These are phyloP conservation scores for Sinotaia quadrata DNA, from an alignment of 2,888 invertebrate species.

Conservation along the genomic window DNA sequence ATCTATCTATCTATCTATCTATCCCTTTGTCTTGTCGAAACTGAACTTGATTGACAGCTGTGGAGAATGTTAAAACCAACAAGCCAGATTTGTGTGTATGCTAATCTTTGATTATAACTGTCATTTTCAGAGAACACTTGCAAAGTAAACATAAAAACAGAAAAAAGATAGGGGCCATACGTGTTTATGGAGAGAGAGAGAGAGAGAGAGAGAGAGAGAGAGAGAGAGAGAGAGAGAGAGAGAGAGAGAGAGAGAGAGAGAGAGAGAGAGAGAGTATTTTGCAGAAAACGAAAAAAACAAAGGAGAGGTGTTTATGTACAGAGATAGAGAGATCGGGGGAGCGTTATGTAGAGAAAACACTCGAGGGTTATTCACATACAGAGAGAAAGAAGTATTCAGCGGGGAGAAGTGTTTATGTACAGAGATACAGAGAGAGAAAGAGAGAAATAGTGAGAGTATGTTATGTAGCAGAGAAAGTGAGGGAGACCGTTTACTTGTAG, in stretches of 20 bases:
- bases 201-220: slow-evolving; percentile 2
- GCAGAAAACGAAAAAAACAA: background rate
- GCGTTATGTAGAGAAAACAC: background rate
- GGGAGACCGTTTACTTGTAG: background rate
- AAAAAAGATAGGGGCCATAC: background rate
- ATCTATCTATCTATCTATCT: too few species aligned
- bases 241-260: background rate
- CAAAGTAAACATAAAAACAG: background rate
- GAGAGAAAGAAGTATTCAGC: background rate
- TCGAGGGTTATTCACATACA: background rate
- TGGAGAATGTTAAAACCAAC: too few species aligned
- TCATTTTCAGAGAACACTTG: too few species aligned
- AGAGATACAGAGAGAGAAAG: too few species aligned
- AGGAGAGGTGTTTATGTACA: slow-evolving; percentile 1
- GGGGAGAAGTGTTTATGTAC: too few species aligned
- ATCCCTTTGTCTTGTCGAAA: too few species aligned
- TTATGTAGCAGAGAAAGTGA: background rate
- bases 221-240: background rate
- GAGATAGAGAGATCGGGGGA: slow-evolving; percentile 11
- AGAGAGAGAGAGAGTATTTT: background rate
- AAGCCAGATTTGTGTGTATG: too few species aligned
- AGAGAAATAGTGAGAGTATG: slow-evolving; percentile 1
- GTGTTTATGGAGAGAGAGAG: too few species aligned
- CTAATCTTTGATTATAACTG: too few species aligned
- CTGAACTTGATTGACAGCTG: too few species aligned